A percentile compares a stretch with the other conserved stretches of the same genome.
phyloP scores from a whole-genome alignment of 2,113 vertebrate species.

The Globicephala melas region DNA sequence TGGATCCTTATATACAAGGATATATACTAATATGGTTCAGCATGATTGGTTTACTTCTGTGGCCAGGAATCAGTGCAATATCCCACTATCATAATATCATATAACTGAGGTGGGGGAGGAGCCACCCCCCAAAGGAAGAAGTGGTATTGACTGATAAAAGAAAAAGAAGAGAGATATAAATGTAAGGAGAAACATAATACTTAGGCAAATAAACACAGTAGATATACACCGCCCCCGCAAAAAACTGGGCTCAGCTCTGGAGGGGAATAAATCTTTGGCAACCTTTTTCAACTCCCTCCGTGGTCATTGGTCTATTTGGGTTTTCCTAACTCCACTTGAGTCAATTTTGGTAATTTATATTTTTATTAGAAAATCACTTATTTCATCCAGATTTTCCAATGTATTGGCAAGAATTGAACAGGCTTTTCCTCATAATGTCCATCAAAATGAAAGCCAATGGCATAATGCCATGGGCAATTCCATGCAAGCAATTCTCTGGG shows the following conservation, averaged over 20 bases:
- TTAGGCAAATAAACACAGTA: background rate
- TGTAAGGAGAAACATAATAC: background rate
- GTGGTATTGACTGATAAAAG: background rate
- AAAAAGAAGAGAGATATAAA: background rate
- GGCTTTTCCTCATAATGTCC: background rate
- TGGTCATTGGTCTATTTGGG: background rate
- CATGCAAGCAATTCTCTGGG: background rate
- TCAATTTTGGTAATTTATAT: slow-evolving; percentile 13
- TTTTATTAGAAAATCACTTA: slow-evolving; percentile 13
- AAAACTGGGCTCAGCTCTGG: background rate
- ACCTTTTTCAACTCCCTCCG: background rate
- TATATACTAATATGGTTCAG: background rate
- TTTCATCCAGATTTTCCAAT: slow-evolving; percentile 32
- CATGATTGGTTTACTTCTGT: background rate
- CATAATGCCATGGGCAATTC: background rate
- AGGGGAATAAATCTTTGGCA: background rate
- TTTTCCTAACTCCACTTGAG: background rate
- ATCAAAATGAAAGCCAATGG: slow-evolving; percentile 44
- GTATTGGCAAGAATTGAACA: slow-evolving; percentile 3
- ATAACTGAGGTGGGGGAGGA: background rate
- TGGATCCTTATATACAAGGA: background rate
- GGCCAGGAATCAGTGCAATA: background rate
- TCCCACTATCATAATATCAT: background rate
- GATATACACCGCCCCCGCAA: accelerated
- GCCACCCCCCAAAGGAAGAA: background rate